phyloP scores from a whole-genome alignment of 1,140 invertebrate species.

The Drosophila erecta region DNA sequence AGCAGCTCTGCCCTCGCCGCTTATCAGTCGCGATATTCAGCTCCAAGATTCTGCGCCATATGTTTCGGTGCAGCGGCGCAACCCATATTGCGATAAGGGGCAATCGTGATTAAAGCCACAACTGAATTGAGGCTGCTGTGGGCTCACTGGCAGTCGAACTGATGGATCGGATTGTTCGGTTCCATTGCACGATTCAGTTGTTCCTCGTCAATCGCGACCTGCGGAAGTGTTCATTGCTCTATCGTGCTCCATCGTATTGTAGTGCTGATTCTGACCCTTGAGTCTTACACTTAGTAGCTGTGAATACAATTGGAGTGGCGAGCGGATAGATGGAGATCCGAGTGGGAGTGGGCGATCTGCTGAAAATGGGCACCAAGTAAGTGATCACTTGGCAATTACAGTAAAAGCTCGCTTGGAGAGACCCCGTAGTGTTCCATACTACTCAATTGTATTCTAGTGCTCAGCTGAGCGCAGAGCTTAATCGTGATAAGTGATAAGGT shows the following conservation, averaged over 20 bases:
- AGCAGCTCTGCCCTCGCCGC: constrained; percentile 8
- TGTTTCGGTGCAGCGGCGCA: constrained; percentile 22
- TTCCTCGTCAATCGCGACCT: constrained; percentile 47
- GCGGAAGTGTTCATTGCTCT: constrained; percentile 48
- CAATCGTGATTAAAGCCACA: constrained; percentile 58
- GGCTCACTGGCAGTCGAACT: constrained; percentile 23
- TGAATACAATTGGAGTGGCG: neutral
- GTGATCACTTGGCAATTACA: constrained; percentile 17
- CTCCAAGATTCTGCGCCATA: constrained; percentile 8
- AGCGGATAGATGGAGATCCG: constrained; percentile 46
- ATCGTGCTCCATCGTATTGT: neutral
- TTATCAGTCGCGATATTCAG: constrained; percentile 31
- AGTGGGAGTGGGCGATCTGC: constrained; percentile 59
- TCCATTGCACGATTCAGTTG: constrained; percentile 53
- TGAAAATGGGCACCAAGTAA: constrained; percentile 64
- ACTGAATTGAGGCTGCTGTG: constrained; percentile 54
- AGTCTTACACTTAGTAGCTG: neutral
- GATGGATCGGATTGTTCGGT: constrained; percentile 33
- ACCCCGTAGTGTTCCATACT: neutral
- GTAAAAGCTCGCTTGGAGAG: neutral
- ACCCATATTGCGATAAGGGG: constrained; percentile 56
- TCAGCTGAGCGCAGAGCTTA: neutral
- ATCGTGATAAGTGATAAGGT: constrained; percentile 11
- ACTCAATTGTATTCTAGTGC: neutral
- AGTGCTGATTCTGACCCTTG: neutral